phyloP scores from a whole-genome alignment of 2,888 invertebrate genomes.

The Eumacrocentrus americanus region DNA sequence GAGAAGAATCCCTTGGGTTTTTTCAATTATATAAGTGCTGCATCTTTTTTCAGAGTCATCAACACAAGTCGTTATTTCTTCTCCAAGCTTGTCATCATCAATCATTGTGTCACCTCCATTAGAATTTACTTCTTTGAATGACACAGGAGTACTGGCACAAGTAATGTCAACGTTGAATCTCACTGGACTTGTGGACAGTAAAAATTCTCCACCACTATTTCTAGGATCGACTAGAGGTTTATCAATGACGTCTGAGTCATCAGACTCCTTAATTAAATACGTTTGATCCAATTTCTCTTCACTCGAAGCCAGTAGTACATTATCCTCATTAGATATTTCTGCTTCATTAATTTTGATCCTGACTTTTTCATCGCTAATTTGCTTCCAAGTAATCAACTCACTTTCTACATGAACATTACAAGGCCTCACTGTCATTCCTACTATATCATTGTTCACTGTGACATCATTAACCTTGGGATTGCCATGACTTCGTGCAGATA shows the following conservation, averaged over 20 bases:
- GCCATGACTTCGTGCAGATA: constrained; percentile 39
- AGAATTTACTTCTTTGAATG: background rate
- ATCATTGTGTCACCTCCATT: background rate
- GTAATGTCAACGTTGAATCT: constrained; percentile 15
- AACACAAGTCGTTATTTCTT: background rate
- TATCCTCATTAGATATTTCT: constrained; percentile 1
- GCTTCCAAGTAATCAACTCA: constrained; percentile 43
- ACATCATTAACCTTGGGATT: constrained; percentile 57
- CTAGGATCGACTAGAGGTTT: background rate
- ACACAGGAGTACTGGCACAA: constrained; percentile 16
- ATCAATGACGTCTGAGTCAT: constrained; percentile 9
- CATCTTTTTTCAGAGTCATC: constrained; percentile 24
- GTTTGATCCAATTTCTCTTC: constrained; percentile 38
- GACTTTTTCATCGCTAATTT: constrained; percentile 35
- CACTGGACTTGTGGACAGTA: constrained; percentile 11
- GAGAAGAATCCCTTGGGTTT: constrained; percentile 10
- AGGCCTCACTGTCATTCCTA: constrained; percentile 55
- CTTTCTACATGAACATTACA: constrained; percentile 34
- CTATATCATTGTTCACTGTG: constrained; percentile 51
- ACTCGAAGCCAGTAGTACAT: constrained; percentile 19
- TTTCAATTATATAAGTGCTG: constrained; percentile 36
- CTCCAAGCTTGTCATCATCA: background rate
- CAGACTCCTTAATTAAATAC: constrained; percentile 37
- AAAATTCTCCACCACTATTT: background rate
- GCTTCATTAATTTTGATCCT: background rate